A percentile compares a stretch with the other conserved stretches of the same genome.
phyloP scores from a whole-genome alignment of 2,888 invertebrate species.

The Dastarcus helophoroides region DNA sequence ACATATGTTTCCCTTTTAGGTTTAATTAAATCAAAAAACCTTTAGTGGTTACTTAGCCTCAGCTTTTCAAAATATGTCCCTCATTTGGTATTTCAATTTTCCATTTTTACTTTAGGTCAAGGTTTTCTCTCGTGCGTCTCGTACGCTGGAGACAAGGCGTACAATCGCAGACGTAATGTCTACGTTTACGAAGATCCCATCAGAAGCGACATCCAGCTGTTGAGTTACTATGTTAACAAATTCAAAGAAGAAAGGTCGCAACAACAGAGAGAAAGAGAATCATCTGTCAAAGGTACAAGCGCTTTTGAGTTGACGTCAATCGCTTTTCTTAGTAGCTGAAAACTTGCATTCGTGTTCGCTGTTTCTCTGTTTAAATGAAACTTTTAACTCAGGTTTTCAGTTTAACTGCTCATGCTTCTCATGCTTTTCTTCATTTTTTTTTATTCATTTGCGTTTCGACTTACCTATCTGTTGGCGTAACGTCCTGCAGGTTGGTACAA shows the following conservation, averaged over 20 bases:
- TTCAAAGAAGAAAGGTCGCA: constrained; percentile 42
- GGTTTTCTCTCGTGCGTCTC: constrained; percentile 76
- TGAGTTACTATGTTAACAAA: constrained; percentile 79
- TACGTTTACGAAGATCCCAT: constrained; percentile 54
- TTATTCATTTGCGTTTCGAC: too few species aligned
- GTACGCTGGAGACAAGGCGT: constrained; percentile 72
- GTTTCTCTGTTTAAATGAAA: too few species aligned
- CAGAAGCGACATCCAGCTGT: constrained; percentile 73
- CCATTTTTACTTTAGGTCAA: constrained; percentile 44
- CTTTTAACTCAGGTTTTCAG: too few species aligned
- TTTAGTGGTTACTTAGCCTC: too few species aligned
- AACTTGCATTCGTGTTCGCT: background rate
- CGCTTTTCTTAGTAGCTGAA: background rate
- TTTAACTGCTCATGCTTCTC: too few species aligned
- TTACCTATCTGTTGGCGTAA: too few species aligned
- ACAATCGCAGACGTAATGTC: constrained; percentile 61
- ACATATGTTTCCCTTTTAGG: too few species aligned
- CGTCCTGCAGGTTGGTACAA: too few species aligned
- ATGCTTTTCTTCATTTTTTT: too few species aligned
- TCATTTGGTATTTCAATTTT: too few species aligned
- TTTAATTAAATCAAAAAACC: too few species aligned
- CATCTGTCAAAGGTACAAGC: constrained; percentile 13
- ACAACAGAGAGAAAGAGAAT: constrained; percentile 17
- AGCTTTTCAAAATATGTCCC: too few species aligned
- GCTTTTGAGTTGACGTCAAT: background rate